Conservation (phyloP, 2,113 vertebrate genomes). For the Setophaga kirtlandii region DNA sequence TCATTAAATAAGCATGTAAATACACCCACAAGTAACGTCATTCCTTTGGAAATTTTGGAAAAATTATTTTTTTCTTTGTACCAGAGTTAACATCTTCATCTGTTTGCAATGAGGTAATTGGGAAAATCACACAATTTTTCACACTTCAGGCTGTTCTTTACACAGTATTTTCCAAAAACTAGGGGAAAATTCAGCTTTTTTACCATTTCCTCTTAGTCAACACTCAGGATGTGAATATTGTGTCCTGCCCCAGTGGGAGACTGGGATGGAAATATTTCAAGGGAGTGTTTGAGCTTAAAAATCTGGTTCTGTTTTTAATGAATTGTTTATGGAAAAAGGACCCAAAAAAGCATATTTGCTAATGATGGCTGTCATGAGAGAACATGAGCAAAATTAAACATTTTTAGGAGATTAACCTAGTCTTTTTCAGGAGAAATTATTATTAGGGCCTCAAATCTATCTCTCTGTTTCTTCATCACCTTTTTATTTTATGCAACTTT, state of each 20-base stretch:
- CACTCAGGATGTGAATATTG: neutral
- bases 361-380: neutral
- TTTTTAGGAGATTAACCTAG: neutral
- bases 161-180: neutral
- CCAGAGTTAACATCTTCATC: neutral
- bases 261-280: neutral
- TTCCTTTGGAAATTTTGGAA: neutral
- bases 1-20: neutral
- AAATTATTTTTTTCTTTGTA: neutral
- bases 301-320: neutral
- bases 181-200: neutral
- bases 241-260: neutral
- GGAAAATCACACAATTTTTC: neutral
- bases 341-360: neutral
- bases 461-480: neutral
- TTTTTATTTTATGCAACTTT: neutral
- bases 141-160: neutral
- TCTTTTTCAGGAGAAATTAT: neutral
- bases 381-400: neutral
- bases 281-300: neutral
- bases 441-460: neutral
- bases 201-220: neutral
- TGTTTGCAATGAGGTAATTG: neutral
- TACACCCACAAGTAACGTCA: neutral
- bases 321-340: neutral